phyloP scores from a whole-genome alignment of 2,113 vertebrate genomes.

The Hypomesus transpacificus region DNA sequence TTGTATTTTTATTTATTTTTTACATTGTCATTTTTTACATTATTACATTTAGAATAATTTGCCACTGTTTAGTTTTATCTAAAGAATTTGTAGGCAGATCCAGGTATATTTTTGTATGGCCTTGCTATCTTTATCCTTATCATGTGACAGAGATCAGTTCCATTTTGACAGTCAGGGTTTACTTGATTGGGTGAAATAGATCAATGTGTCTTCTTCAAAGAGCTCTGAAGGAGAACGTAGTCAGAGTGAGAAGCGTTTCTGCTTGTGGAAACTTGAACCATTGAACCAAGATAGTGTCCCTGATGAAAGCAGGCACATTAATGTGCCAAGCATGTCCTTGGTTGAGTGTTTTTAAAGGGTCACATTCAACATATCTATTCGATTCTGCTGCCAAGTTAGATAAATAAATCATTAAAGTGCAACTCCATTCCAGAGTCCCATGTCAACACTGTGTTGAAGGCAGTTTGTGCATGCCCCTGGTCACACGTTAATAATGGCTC shows the following conservation, averaged over 20 bases:
- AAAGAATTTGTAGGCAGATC: too few species aligned
- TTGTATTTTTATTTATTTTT: too few species aligned
- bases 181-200: neutral
- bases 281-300: neutral
- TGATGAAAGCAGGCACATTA: slow-evolving; percentile 43
- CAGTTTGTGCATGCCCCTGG: slow-evolving; percentile 41
- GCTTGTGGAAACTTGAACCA: neutral
- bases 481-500: slow-evolving; percentile 11
- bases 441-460: slow-evolving; percentile 20
- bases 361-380: slow-evolving; percentile 25
- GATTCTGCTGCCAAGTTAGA: slow-evolving; percentile 34
- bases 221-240: neutral
- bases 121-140: too few species aligned
- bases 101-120: too few species aligned
- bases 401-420: slow-evolving; percentile 55
- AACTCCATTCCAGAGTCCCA: slow-evolving; percentile 33
- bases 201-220: neutral
- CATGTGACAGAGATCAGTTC: neutral
- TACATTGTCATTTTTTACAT: too few species aligned
- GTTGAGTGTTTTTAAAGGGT: slow-evolving; percentile 10
- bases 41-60: too few species aligned
- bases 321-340: neutral
- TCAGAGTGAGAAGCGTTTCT: neutral
- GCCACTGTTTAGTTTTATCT: too few species aligned
- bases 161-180: too few species aligned